Percentiles rank a stretch among this genome's conserved stretches.
phyloP scores from a whole-genome alignment of 2,888 invertebrate species.

The Cephalotes varians region DNA sequence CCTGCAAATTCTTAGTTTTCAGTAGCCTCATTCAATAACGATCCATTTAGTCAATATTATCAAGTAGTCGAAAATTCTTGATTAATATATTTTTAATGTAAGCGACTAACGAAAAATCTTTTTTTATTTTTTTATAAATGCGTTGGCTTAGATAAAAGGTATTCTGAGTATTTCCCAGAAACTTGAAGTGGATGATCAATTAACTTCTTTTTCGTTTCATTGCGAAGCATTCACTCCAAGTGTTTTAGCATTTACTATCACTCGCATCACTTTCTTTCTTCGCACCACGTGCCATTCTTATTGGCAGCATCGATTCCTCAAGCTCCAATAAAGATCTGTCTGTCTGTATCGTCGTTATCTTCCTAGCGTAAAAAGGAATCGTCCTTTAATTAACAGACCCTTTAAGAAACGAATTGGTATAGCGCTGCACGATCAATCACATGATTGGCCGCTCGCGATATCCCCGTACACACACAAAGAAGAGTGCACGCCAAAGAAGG shows the following conservation, averaged over 20 bases:
- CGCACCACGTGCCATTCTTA: conserved; percentile 17
- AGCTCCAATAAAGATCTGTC: conserved; percentile 34
- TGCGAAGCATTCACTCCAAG: not conserved
- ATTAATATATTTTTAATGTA: not conserved
- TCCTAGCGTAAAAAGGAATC: conserved; percentile 12
- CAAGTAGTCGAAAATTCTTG: not conserved
- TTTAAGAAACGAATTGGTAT: conserved; percentile 23
- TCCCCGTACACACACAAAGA: not conserved
- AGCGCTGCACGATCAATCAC: conserved; percentile 62
- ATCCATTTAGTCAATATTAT: not conserved
- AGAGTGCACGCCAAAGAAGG: not conserved
- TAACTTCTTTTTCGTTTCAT: not conserved
- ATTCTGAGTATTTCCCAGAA: not conserved
- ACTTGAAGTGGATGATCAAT: conserved; percentile 1
- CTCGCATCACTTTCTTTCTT: conserved; percentile 7
- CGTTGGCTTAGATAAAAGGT: not conserved
- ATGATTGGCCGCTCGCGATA: conserved; percentile 58
- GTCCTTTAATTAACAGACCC: conserved; percentile 47
- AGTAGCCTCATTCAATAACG: not conserved
- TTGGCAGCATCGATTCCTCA: conserved; percentile 28
- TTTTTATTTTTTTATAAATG: not conserved
- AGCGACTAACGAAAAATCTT: conserved; percentile 7
- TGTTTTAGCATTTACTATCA: conserved; percentile 7
- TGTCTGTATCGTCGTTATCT: conserved; percentile 31
- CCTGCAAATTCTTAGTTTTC: not conserved